Base-by-base conservation (phyloP, 2,113 vertebrate species). In the Ramphastos sulfuratus region DNA sequence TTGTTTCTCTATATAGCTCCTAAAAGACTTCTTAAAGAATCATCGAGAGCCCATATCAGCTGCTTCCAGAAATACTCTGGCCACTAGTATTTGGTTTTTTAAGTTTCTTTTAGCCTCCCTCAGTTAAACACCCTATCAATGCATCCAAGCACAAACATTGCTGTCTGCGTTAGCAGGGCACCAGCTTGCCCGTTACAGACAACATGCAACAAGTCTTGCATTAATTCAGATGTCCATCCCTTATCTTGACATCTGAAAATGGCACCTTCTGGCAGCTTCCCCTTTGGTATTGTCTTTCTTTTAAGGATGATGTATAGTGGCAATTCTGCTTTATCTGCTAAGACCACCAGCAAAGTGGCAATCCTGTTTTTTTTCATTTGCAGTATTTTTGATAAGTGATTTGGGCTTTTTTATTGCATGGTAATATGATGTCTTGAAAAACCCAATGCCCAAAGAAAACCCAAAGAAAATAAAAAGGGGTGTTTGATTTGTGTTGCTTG, bases 161-260 rank as follows among this genome's bases (percentile, higher is more conserved):
- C 64, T 81, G n/a, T 71, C 71, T 95, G 72, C 69, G 89, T 85
- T 52, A 91, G 79, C 80, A 69, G 88, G 61, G 76, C 77, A 86
- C 93, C 61, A 61, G 87, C 69, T 71, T 94, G 90, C 75, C 92
- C 92, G 88, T 81, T 92, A 93, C 61, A 94, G 65, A 84, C 75
- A 94, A 83, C 85, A 86, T 88, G 95, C 95, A 96, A 95, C 93
- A 96, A 95, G 95, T 96, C 93, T 88, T 93, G 80, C 93, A 96
- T 96, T 94, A 92, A 96, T 96, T 93, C 93, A 86, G 69, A 92
- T 0, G 6, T 88, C 90, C 93, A 95, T 96, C 85, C 92, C 96
- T 96, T 96, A 95, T 93, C 95, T 92, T 96, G 96, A 96, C 93
- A 95, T 96, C 92, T 96, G 92, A 96, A 96, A 96, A 95, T 88